Evolutionary conservation across 2,797 vertebrate species (phyloP).

Genomic region (Enteromius thamalakanensis): DNA sequence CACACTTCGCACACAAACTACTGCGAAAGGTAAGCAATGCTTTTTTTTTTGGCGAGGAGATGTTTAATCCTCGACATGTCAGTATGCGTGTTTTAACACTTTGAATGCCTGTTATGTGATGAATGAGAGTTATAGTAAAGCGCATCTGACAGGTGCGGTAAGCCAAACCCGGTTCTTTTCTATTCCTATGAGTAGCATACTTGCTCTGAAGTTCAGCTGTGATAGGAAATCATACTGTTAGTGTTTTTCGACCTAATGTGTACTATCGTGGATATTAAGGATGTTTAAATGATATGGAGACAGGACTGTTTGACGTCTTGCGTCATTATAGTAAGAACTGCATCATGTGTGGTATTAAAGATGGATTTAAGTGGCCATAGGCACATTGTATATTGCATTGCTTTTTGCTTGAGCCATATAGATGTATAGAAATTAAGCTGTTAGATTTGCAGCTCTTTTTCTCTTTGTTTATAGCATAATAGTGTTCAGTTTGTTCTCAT

Average conservation of each 20-base stretch:
- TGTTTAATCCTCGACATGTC: not conserved
- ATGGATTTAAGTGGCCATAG: not conserved
- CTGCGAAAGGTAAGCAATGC: slow-evolving; percentile 66
- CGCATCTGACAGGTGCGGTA: slow-evolving; percentile 35
- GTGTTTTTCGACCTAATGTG: not conserved
- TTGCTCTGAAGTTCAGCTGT: not conserved
- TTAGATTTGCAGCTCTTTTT: not conserved
- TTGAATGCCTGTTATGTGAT: not conserved
- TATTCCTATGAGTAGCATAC: not conserved
- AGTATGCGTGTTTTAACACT: not conserved
- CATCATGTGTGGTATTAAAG: not conserved
- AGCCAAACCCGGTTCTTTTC: slow-evolving; percentile 27
- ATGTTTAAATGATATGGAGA: not conserved
- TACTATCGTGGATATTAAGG: not conserved
- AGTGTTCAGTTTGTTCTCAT: not conserved
- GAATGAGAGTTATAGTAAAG: not conserved
- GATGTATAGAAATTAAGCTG: not conserved
- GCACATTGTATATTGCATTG: not conserved
- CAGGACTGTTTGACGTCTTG: not conserved
- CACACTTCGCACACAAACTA: slow-evolving; percentile 54
- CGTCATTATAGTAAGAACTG: not conserved
- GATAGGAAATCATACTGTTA: not conserved
- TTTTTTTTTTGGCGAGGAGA: not conserved
- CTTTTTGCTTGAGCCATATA: not conserved
- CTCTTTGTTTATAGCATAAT: not conserved